A percentile compares a stretch with the other conserved stretches of the same genome.
Conservation (phyloP, 2,797 vertebrate genomes). For the Thaleichthys pacificus region DNA sequence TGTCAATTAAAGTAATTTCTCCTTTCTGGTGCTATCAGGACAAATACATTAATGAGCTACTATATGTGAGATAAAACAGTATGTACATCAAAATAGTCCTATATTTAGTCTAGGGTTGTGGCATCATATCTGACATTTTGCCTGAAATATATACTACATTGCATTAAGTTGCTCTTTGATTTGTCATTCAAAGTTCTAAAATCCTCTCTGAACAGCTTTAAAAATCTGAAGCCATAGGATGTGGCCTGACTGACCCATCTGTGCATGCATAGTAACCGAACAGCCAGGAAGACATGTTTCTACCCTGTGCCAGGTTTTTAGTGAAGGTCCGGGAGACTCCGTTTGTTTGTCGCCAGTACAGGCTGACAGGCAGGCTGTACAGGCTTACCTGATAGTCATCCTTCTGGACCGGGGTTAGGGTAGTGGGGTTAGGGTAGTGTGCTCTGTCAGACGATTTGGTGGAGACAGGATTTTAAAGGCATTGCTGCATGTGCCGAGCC, state of each 20-base stretch:
- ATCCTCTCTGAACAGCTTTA: conserved; percentile 9
- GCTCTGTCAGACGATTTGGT: background rate
- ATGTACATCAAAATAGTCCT: no score
- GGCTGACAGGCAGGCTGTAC: background rate
- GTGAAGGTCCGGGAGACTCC: background rate
- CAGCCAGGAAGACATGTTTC: background rate
- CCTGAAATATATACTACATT: background rate
- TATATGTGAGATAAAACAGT: no score
- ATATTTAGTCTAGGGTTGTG: no score
- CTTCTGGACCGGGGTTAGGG: background rate
- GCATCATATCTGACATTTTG: no score
- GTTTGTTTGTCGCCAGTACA: background rate
- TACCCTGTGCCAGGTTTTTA: background rate
- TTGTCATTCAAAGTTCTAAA: background rate
- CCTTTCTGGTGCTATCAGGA: no score
- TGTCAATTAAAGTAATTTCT: no score
- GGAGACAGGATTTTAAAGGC: background rate
- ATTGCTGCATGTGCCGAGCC: conserved; percentile 3
- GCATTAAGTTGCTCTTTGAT: background rate
- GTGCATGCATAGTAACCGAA: conserved; percentile 15
- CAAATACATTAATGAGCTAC: no score
- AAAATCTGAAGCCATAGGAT: conserved; percentile 10
- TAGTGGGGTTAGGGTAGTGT: background rate
- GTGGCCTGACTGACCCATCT: background rate
- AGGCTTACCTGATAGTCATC: background rate